Percentiles rank a stretch among this genome's conserved stretches.
These are phyloP conservation scores for Pteria penguin DNA, from an alignment of 2,888 invertebrate species.

Conservation along the genomic window DNA sequence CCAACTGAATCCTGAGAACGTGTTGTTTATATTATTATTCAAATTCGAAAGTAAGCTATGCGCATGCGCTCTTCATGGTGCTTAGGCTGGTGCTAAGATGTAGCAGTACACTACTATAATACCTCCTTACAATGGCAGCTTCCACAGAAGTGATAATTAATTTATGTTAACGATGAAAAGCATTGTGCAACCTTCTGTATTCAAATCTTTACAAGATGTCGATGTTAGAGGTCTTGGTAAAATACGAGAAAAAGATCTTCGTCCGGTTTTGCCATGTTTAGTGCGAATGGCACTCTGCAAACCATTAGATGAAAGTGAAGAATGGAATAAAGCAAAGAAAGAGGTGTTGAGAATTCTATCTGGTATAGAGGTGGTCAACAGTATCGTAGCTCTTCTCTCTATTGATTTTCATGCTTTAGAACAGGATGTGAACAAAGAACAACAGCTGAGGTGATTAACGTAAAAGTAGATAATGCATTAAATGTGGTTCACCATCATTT, in stretches of 20 bases:
- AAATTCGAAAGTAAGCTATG: too few relatives aligned
- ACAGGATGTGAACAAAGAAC: constrained; percentile 94
- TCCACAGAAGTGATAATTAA: background rate
- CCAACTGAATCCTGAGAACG: too few relatives aligned
- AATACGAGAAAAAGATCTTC: constrained; percentile 89
- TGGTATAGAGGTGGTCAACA: constrained; percentile 95
- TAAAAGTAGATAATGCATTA: too few relatives aligned
- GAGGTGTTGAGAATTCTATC: constrained; percentile 93
- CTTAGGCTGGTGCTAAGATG: too few relatives aligned
- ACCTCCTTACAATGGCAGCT: constrained; percentile 20
- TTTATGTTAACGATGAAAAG: too few relatives aligned
- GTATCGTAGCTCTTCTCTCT: constrained; percentile 94
- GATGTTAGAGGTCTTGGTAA: constrained; percentile 88
- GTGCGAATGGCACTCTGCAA: constrained; percentile 94
- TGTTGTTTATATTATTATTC: too few relatives aligned
- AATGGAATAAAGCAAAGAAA: constrained; percentile 91
- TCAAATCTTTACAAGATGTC: constrained; percentile 75
- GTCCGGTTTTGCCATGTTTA: constrained; percentile 94
- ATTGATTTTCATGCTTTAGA: constrained; percentile 96
- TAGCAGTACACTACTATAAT: too few relatives aligned
- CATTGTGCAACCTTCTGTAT: constrained; percentile 69
- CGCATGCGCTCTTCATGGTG: too few relatives aligned
- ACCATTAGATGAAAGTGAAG: constrained; percentile 91
- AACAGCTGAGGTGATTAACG: constrained; percentile 86
- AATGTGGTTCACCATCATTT: too few relatives aligned